These are phyloP conservation scores for Cotesia typhae DNA, from an alignment of 1,140 invertebrate genomes.

Conservation along the genomic window DNA sequence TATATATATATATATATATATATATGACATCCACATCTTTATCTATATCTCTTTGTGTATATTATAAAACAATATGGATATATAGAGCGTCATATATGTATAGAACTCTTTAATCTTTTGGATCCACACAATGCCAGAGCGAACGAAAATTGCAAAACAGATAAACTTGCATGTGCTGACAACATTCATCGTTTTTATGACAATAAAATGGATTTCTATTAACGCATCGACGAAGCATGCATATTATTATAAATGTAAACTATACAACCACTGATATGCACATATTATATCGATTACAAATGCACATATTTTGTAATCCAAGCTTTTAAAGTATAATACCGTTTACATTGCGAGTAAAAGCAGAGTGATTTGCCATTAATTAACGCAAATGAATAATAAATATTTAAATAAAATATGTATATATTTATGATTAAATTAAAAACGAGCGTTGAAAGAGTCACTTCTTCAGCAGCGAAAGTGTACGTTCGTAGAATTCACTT, in stretches of 20 bases:
- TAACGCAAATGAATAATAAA: background rate
- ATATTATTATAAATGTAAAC: conserved; percentile 6
- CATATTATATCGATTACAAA: background rate
- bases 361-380: too few species aligned
- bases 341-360: background rate
- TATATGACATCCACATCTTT: too few species aligned
- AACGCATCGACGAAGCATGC: conserved; percentile 30
- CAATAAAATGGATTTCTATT: conserved; percentile 46
- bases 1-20: too few species aligned
- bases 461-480: background rate
- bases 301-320: background rate
- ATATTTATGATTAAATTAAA: background rate
- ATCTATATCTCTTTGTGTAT: too few species aligned
- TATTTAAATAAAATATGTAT: background rate
- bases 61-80: too few species aligned
- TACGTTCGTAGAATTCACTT: conserved; percentile 10
- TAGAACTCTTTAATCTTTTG: too few species aligned
- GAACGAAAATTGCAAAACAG: conserved; percentile 2
- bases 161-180: conserved; percentile 3
- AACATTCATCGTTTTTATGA: conserved; percentile 29
- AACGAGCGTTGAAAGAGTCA: background rate
- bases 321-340: background rate
- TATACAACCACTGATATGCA: background rate
- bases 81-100: too few species aligned
- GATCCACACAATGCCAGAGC: too few species aligned